Percentiles rank a stretch among this genome's conserved stretches.
Conservation (phyloP, 1,140 invertebrate species). For the Thaumatotibia leucotreta region DNA sequence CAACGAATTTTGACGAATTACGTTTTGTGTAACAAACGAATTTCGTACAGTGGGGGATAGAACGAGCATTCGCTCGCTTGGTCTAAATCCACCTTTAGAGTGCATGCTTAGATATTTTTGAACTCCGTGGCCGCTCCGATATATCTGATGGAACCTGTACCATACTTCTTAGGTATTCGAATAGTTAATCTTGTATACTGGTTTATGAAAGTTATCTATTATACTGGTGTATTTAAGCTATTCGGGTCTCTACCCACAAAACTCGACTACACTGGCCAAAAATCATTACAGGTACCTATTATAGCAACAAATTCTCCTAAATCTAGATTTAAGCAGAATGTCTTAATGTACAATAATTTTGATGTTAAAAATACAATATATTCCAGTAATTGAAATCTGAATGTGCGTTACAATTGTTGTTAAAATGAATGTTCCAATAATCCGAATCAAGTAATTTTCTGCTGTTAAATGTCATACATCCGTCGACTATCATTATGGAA, state of each 20-base stretch:
- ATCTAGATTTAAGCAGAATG: slow-evolving; percentile 3
- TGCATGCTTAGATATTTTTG: too few relatives aligned
- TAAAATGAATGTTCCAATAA: slow-evolving; percentile 10
- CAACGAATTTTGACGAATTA: too few relatives aligned
- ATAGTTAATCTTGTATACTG: too few relatives aligned
- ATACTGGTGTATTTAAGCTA: too few relatives aligned
- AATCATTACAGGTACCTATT: background rate
- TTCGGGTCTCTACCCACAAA: background rate
- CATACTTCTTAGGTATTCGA: background rate
- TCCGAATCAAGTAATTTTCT: background rate
- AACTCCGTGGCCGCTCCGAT: too few relatives aligned
- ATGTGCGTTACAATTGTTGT: slow-evolving; percentile 11
- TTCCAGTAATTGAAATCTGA: background rate
- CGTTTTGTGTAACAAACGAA: too few relatives aligned
- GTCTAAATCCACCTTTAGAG: too few relatives aligned
- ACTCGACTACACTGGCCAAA: background rate
- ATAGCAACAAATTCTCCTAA: background rate
- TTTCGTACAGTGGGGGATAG: too few relatives aligned
- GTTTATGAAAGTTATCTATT: too few relatives aligned
- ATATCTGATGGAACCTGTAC: too few relatives aligned
- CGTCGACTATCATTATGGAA: slow-evolving; percentile 5
- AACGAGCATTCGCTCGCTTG: too few relatives aligned
- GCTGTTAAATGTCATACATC: slow-evolving; percentile 4
- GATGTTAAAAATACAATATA: slow-evolving; percentile 9
- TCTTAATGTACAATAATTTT: slow-evolving; percentile 1